A percentile compares a stretch with the other conserved stretches of the same genome.
Conservation (phyloP, 2,113 vertebrate genomes). For the Todiramphus chloris region DNA sequence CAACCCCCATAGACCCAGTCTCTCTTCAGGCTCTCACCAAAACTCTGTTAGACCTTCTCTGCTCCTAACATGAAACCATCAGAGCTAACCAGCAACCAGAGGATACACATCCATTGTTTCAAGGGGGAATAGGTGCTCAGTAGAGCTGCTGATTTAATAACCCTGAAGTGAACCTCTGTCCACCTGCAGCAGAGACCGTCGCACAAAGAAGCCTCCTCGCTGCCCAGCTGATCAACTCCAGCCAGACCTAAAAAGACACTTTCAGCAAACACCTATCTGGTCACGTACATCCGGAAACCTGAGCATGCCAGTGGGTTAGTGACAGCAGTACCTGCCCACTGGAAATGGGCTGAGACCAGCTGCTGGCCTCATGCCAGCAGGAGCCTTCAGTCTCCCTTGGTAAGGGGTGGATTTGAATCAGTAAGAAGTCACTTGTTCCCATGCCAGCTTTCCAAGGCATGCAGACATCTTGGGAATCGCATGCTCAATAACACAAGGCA, state of each 20-base stretch:
- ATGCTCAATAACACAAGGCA: background rate
- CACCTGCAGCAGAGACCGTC: background rate
- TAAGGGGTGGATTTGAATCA: background rate
- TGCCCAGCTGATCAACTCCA: background rate
- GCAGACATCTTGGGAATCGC: background rate
- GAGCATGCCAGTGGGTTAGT: background rate
- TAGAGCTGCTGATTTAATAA: background rate
- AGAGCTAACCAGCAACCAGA: background rate
- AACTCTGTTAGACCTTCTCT: background rate
- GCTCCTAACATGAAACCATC: background rate
- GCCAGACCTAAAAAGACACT: background rate
- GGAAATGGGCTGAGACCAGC: background rate
- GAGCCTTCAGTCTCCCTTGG: background rate
- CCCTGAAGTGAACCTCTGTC: background rate
- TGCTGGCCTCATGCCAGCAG: background rate
- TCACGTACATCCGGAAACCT: accelerated
- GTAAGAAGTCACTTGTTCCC: background rate
- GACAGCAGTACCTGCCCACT: accelerated
- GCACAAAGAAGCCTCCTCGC: background rate
- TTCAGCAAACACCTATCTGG: background rate
- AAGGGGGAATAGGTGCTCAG: background rate
- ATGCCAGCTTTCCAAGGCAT: background rate
- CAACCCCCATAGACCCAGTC: background rate
- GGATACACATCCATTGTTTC: background rate
- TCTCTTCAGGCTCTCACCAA: accelerated